Conservation (phyloP, 2,888 invertebrate genomes). For the Cheilosia impressa region DNA sequence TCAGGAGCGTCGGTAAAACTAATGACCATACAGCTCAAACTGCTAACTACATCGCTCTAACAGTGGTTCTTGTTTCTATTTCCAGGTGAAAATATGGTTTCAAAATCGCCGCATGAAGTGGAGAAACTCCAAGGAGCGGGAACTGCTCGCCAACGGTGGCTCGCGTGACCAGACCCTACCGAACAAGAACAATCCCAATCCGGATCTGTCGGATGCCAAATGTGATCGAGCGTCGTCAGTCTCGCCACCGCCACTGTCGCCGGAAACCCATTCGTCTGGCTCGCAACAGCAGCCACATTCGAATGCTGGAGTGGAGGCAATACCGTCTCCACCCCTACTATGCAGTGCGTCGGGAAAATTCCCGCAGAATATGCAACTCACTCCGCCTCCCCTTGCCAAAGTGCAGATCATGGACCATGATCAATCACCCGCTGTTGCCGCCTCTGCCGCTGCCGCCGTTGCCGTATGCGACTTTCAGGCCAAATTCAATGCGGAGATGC, state of each 20-base stretch:
- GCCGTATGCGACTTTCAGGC: constrained; percentile 80
- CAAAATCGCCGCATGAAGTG: constrained; percentile 99
- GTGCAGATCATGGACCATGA: constrained; percentile 77
- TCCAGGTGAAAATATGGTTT: constrained; percentile 90
- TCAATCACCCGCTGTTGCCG: constrained; percentile 77
- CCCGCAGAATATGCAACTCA: constrained; percentile 79
- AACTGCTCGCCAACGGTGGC: constrained; percentile 95
- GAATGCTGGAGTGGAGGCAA: constrained; percentile 72
- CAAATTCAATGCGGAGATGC: constrained; percentile 83
- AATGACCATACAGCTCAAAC: not conserved
- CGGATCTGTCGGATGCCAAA: constrained; percentile 95
- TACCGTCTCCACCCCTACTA: constrained; percentile 77
- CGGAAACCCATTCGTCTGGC: constrained; percentile 79
- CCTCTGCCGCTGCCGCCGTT: constrained; percentile 62
- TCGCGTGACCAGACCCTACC: constrained; percentile 97
- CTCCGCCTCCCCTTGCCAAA: constrained; percentile 80
- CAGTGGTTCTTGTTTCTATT: constrained; percentile 31
- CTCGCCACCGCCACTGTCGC: constrained; percentile 84
- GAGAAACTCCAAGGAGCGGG: constrained; percentile 98
- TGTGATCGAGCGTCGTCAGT: constrained; percentile 89
- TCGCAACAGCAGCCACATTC: constrained; percentile 78
- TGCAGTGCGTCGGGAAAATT: constrained; percentile 53
- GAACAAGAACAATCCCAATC: constrained; percentile 98
- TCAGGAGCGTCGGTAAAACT: not conserved
- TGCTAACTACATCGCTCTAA: not conserved